Base-by-base conservation (phyloP, 2,113 vertebrate species). In the Malurus cyaneus region DNA sequence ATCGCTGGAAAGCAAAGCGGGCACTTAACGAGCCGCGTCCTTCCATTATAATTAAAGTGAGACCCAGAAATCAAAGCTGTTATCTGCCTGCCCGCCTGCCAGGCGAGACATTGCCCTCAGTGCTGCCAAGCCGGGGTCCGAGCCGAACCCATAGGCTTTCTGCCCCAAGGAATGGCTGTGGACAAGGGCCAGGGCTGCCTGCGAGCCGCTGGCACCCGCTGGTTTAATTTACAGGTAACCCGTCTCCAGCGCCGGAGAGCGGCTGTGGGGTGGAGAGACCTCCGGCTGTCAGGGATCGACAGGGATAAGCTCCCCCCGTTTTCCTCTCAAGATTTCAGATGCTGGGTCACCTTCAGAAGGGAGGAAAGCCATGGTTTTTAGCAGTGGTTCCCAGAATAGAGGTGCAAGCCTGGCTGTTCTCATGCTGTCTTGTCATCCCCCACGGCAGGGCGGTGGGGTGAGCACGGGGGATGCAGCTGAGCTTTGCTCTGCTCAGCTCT, bases 41-140 rank as follows among this genome's bases (percentile, higher is more conserved):
- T 94, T 94, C 94, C 81, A 54, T 87, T 87, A 71, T 93, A 92
- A 95, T 93, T 95, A 96, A 95, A 96, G 87, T 6, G 81, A 94
- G 87, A 92, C 87, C 88, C 78, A 94, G 93, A 87, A 89, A 94
- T 85, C 79, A 82, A 85, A 87, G 93, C 94, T 85, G 62, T 85
- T 82, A 85, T 93, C 92, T 86, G 82, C 69, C 57, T 89, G 82
- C 92, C 81, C 41, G 19, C 57, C 44, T 10, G n/a, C 80, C 28
- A 12, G 86, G 81, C 6, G 9, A 92, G 67, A 83, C 5, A 9
- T 80, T 91, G 91, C 64, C 86, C 91, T 91, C 4, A 4, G 39
- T 0, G 6, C 56, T 14, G 21, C 91, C 60, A 73, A 93, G 62
- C 36, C 2, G 9, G 49, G 66, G 95, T 61, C 67, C 11, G 4